Percentiles rank a stretch among this genome's conserved stretches.
Evolutionary conservation across 2,888 invertebrate species (phyloP).

Genomic region (Hypomecis atomaria): DNA sequence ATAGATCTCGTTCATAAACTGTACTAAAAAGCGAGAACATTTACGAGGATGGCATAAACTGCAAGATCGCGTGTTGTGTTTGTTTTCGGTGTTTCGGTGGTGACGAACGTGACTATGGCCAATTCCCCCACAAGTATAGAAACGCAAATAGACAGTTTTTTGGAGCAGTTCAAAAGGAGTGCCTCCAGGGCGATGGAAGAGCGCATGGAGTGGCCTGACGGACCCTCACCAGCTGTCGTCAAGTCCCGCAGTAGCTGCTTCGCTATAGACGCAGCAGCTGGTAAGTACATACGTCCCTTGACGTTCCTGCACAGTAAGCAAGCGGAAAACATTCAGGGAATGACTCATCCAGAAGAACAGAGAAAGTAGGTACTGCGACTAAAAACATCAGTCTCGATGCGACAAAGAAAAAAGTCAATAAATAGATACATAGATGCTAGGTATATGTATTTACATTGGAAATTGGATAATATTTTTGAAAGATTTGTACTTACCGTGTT

Average conservation of each 20-base stretch:
- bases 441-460: too few relatives aligned
- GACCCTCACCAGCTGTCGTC: slow-evolving; percentile 74
- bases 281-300: slow-evolving; percentile 58
- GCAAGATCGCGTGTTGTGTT: slow-evolving; percentile 70
- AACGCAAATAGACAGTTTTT: slow-evolving; percentile 93
- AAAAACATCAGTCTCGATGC: too few relatives aligned
- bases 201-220: slow-evolving; percentile 81
- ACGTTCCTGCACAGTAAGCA: too few relatives aligned
- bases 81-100: slow-evolving; percentile 82
- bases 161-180: slow-evolving; percentile 92
- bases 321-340: not conserved
- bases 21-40: slow-evolving; percentile 45
- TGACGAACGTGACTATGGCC: slow-evolving; percentile 84
- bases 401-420: too few relatives aligned
- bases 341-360: not conserved
- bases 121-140: slow-evolving; percentile 89
- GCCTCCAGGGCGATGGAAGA: slow-evolving; percentile 91
- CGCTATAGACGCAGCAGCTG: slow-evolving; percentile 72
- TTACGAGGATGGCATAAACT: slow-evolving; percentile 62
- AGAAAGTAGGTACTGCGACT: not conserved
- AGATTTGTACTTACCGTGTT: too few relatives aligned
- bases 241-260: slow-evolving; percentile 82
- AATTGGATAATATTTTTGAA: too few relatives aligned
- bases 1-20: slow-evolving; percentile 39
- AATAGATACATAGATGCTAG: too few relatives aligned